These are phyloP conservation scores for Misgurnus anguillicaudatus DNA, from an alignment of 2,113 vertebrate genomes.

Conservation along the genomic window DNA sequence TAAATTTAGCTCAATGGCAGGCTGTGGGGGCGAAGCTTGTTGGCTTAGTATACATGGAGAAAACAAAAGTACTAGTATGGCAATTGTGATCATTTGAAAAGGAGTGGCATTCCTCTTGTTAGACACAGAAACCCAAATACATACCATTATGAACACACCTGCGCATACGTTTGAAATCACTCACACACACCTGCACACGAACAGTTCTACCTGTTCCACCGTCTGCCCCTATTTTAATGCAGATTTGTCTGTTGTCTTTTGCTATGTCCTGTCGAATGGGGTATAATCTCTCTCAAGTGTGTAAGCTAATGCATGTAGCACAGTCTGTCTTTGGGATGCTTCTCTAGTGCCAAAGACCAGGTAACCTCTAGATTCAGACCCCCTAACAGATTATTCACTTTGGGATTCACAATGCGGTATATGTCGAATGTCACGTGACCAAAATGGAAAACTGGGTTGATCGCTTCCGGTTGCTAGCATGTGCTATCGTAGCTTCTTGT, in stretches of 20 bases:
- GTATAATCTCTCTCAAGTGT: neutral
- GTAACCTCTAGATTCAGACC: constrained; percentile 31
- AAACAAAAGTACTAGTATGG: neutral
- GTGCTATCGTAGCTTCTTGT: no score
- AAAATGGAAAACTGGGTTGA: no score
- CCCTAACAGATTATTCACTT: no score
- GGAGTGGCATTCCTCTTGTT: neutral
- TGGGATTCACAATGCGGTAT: no score
- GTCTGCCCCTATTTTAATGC: neutral
- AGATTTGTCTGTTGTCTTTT: neutral
- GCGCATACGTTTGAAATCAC: neutral
- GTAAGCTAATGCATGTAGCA: no score
- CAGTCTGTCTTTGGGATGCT: neutral
- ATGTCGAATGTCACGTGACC: no score
- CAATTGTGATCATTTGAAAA: neutral
- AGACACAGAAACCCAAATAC: neutral
- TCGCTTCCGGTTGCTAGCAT: no score
- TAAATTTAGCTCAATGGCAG: neutral
- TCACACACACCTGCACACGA: constrained; percentile 3
- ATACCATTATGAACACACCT: constrained; percentile 12
- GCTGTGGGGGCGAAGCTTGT: neutral
- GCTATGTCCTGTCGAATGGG: neutral
- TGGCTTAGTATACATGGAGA: neutral
- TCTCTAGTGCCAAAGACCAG: constrained; percentile 23
- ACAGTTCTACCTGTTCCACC: constrained; percentile 37